These are phyloP conservation scores for Agrotis clavis DNA, from an alignment of 2,888 invertebrate species.

Conservation along the genomic window DNA sequence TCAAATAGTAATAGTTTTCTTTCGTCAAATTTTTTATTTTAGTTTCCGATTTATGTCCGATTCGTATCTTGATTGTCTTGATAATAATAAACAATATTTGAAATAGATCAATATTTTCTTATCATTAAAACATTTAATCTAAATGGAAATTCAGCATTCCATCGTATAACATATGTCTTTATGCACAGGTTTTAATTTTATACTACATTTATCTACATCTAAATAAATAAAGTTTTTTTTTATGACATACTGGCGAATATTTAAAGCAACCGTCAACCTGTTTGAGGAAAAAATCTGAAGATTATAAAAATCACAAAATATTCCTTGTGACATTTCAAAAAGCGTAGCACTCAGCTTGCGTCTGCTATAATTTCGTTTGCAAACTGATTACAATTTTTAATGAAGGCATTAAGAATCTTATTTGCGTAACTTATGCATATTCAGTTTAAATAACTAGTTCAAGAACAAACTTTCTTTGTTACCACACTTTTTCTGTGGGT, in stretches of 20 bases:
- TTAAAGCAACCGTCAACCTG: not conserved
- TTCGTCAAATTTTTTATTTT: too few relatives aligned
- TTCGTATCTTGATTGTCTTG: too few relatives aligned
- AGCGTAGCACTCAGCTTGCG: constrained; percentile 38
- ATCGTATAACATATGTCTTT: too few relatives aligned
- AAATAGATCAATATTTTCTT: too few relatives aligned
- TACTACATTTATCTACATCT: too few relatives aligned
- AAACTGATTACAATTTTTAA: constrained; percentile 63
- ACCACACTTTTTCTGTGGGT: constrained; percentile 39
- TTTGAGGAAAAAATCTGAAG: constrained; percentile 8
- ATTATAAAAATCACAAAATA: constrained; percentile 23
- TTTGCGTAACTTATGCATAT: constrained; percentile 70
- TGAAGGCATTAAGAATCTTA: constrained; percentile 59
- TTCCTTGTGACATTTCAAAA: constrained; percentile 46
- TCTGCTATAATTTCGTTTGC: constrained; percentile 41
- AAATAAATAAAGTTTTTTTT: too few relatives aligned
- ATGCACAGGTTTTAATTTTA: too few relatives aligned
- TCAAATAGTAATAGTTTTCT: too few relatives aligned
- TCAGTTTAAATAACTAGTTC: constrained; percentile 68
- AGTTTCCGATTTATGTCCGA: too few relatives aligned
- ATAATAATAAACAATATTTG: too few relatives aligned
- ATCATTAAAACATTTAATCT: too few relatives aligned
- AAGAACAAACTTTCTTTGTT: constrained; percentile 76
- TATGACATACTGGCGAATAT: not conserved
- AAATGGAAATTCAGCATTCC: too few relatives aligned